Percentiles rank a stretch among this genome's conserved stretches.
These are phyloP conservation scores for Trinectes maculatus DNA, from an alignment of 2,113 vertebrate genomes.

Conservation along the genomic window DNA sequence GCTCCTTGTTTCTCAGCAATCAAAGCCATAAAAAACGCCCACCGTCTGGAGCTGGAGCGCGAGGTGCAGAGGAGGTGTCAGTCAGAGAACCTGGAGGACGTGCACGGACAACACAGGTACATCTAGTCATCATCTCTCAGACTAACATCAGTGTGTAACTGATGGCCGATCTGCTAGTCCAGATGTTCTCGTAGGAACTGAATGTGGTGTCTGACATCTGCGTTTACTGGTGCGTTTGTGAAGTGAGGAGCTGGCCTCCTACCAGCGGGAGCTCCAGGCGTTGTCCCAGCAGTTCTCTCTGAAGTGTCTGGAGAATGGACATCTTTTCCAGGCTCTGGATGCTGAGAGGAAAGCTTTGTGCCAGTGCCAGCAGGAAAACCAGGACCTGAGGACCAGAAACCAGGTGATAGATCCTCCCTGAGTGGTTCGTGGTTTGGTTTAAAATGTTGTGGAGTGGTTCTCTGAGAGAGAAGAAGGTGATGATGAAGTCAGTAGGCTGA, in stretches of 20 bases:
- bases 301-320: conserved; percentile 78
- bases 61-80: conserved; percentile 67
- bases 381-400: conserved; percentile 75
- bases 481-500: too few species aligned
- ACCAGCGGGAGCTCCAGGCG: conserved; percentile 75
- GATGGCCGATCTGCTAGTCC: too few species aligned
- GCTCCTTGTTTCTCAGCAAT: conserved; percentile 66
- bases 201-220: background rate
- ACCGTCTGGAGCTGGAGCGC: conserved; percentile 75
- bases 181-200: background rate
- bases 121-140: background rate
- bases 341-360: conserved; percentile 75
- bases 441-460: too few species aligned
- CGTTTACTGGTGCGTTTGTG: background rate
- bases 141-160: background rate
- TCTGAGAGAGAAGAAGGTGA: too few species aligned
- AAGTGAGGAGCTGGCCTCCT: conserved; percentile 79
- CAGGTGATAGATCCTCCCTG: conserved; percentile 60
- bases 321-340: conserved; percentile 76
- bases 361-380: conserved; percentile 79
- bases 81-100: conserved; percentile 58
- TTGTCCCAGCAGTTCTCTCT: conserved; percentile 79
- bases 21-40: conserved; percentile 73
- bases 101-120: conserved; percentile 74
- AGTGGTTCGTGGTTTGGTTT: background rate